phyloP scores from a whole-genome alignment of 1,140 invertebrate genomes.

The Halictus rubicundus region DNA sequence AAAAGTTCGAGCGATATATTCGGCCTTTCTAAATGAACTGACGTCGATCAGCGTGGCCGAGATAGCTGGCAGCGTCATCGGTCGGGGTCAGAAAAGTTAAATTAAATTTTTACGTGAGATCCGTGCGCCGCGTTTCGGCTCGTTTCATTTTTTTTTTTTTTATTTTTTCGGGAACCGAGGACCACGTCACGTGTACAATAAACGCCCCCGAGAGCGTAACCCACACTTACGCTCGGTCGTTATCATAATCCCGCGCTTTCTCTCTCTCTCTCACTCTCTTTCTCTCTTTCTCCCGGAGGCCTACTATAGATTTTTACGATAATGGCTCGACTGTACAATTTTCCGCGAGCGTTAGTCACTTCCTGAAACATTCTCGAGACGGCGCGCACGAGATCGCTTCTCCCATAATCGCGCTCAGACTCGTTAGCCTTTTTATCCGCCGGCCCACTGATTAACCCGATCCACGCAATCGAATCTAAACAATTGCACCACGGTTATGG shows the following conservation, averaged over 20 bases:
- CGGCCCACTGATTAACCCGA: not conserved
- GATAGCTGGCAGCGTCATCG: conserved; percentile 34
- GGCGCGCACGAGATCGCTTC: not conserved
- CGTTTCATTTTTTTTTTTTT: conserved; percentile 33
- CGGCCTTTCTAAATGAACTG: conserved; percentile 50
- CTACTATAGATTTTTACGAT: conserved; percentile 55
- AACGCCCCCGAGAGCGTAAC: conserved; percentile 15
- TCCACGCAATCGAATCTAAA: not conserved
- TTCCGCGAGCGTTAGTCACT: conserved; percentile 29
- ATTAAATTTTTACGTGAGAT: conserved; percentile 45
- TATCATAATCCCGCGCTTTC: conserved; percentile 46
- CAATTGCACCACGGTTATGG: not conserved
- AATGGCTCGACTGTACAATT: conserved; percentile 46
- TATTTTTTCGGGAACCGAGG: not conserved
- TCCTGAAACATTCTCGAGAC: conserved; percentile 14
- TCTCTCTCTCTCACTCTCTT: too few relatives aligned
- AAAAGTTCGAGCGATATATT: conserved; percentile 32
- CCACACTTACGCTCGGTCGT: conserved; percentile 1
- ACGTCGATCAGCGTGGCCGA: conserved; percentile 50
- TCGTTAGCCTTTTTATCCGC: not conserved
- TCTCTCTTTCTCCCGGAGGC: too few relatives aligned
- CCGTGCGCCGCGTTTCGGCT: conserved; percentile 27
- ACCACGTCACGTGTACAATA: conserved; percentile 1
- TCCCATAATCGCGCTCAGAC: not conserved
- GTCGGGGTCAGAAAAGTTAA: conserved; percentile 52